Evolutionary conservation across 2,113 vertebrate genomes (phyloP).

Genomic region (Perccottus glenii): DNA sequence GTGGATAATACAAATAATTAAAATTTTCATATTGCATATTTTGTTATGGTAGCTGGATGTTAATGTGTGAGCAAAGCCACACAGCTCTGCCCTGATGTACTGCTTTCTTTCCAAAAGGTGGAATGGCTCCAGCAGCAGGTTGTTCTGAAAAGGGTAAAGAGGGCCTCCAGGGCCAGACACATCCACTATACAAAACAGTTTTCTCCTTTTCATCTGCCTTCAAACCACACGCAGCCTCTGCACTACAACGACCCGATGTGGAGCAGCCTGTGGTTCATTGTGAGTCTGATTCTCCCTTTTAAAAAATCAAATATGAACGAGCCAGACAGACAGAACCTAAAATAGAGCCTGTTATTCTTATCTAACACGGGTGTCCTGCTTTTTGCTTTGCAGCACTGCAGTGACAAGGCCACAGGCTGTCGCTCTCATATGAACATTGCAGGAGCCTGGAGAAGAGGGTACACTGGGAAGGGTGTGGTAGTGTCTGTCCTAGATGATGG

Average conservation of each 20-base stretch:
- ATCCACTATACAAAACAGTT: slow-evolving; percentile 23
- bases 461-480: slow-evolving; percentile 93
- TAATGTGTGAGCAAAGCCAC: not conserved
- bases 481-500: slow-evolving; percentile 95
- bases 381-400: slow-evolving; percentile 84
- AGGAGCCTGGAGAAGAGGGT: slow-evolving; percentile 92
- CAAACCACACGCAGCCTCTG: slow-evolving; percentile 66
- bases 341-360: slow-evolving; percentile 41
- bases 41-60: not conserved
- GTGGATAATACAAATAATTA: too few relatives aligned
- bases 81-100: not conserved
- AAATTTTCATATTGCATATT: too few relatives aligned
- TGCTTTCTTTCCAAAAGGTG: slow-evolving; percentile 81
- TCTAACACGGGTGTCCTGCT: slow-evolving; percentile 28
- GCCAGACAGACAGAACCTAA: slow-evolving; percentile 36
- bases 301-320: slow-evolving; percentile 36
- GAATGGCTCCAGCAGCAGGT: slow-evolving; percentile 95
- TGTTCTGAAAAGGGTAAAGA: slow-evolving; percentile 86
- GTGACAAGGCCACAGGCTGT: slow-evolving; percentile 78
- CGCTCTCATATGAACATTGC: slow-evolving; percentile 91
- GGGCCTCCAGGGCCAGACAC: slow-evolving; percentile 79
- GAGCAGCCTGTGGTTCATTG: slow-evolving; percentile 92
- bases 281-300: slow-evolving; percentile 73
- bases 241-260: slow-evolving; percentile 87
- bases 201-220: slow-evolving; percentile 2